Evolutionary conservation across 2,888 invertebrate species (phyloP).

Genomic region (Stegophylla sp.): DNA sequence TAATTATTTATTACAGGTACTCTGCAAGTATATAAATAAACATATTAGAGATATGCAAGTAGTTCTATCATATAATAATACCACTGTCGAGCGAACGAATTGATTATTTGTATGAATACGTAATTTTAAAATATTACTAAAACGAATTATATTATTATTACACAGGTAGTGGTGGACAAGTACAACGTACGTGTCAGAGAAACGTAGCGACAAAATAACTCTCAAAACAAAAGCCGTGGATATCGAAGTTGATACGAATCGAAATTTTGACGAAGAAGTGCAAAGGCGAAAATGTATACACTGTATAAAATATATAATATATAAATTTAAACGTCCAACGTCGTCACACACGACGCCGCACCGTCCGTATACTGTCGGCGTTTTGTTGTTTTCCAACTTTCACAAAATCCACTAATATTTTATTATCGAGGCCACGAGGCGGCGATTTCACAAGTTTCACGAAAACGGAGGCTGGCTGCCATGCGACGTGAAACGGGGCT

Average conservation of each 20-base stretch:
- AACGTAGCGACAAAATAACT: background rate
- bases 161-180: background rate
- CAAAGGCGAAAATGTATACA: background rate
- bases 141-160: background rate
- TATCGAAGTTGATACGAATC: background rate
- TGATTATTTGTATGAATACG: background rate
- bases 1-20: background rate
- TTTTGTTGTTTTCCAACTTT: constrained; percentile 23
- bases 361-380: background rate
- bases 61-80: background rate
- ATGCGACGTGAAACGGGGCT: background rate
- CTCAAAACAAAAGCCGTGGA: background rate
- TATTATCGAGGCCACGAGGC: constrained; percentile 24
- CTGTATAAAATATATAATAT: background rate
- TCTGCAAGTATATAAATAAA: background rate
- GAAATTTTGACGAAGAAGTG: background rate
- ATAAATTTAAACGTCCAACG: no score
- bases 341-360: background rate
- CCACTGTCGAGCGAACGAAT: background rate
- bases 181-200: background rate
- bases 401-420: constrained; percentile 41
- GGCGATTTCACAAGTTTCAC: constrained; percentile 35
- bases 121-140: background rate
- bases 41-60: no score
- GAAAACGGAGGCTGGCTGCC: background rate